Conservation (phyloP, 2,888 invertebrate species). For the Sympetrum striolatum region DNA sequence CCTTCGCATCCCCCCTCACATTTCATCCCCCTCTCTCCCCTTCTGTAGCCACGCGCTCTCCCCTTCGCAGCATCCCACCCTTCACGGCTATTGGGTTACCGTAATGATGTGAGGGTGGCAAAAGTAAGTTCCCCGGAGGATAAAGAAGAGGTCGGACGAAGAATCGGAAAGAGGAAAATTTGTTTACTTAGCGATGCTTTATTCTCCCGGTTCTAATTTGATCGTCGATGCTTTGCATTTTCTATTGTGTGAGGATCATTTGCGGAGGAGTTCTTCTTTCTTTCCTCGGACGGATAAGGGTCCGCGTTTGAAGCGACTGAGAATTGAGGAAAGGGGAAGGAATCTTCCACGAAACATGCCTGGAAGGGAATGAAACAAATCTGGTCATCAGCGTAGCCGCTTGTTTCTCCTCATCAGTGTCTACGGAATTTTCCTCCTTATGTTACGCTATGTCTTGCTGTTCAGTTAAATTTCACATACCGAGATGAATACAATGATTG, state of each 20-base stretch:
- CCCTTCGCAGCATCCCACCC: background rate
- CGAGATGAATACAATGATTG: too few relatives aligned
- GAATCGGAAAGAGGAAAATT: background rate
- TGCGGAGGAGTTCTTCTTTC: background rate
- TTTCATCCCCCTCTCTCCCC: background rate
- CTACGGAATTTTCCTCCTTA: too few relatives aligned
- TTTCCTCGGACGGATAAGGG: too few relatives aligned
- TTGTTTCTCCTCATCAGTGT: too few relatives aligned
- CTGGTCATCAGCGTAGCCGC: too few relatives aligned
- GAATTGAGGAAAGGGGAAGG: too few relatives aligned
- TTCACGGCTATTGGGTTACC: conserved; percentile 41
- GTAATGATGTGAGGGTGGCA: conserved; percentile 1
- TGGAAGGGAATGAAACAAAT: too few relatives aligned
- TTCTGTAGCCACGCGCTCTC: background rate
- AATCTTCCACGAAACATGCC: too few relatives aligned
- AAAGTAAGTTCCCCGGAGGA: background rate
- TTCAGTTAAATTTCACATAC: too few relatives aligned
- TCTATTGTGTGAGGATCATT: background rate
- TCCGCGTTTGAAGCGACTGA: too few relatives aligned
- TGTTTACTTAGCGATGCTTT: background rate
- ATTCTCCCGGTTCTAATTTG: background rate
- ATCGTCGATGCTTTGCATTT: background rate
- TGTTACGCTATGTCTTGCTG: too few relatives aligned
- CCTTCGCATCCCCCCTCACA: background rate
- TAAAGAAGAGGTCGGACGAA: background rate